Base-by-base conservation (phyloP, 2,888 invertebrate genomes). In the Acronicta alni region DNA sequence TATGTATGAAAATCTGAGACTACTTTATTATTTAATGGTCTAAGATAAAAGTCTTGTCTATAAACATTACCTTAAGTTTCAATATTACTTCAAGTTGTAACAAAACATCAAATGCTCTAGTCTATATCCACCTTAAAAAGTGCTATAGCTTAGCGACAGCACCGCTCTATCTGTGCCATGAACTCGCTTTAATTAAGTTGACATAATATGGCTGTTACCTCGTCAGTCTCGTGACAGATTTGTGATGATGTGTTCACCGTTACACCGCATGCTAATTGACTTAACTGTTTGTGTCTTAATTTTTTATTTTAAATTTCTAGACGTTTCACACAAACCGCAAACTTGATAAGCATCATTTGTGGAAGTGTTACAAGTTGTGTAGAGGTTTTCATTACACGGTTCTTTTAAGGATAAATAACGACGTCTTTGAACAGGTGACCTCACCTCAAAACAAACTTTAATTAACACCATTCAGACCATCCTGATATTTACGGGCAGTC, bases 191-290 rank as follows among this genome's bases (percentile, higher is more conserved):
- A 77, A 78, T 84, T 79, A 75, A 81, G 75, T 82, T 82, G 80
- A 79, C 82, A 83, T 85, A 83, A 87, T 85, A 77, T 80, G 76
- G 79, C 78, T 73, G 80, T 81, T 80, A 16, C 15, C 47, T 81
- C 79, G 80, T 45, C 37, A 60, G 54, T 16, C 44, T 77, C 80
- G 67, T 80, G 83, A 83, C 82, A 79, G 82, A 83, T 84, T 78
- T 77, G 77, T 79, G 75, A 74, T 69, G 64, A 74, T 68, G 64
- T 67, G 68, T 59, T 66, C 56, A 64, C 85, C 82, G 86, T 84
- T 85, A 85, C 58, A 71, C 76, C 75, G 76, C 75, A 80, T 79
- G 69, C 75, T 79, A 82, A 82, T 81, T 74, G 66, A 68, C 68
- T 53, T 80, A 84, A 83, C 83, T 77, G 82, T 80, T 63, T 68